Evolutionary conservation across 1,140 invertebrate genomes (phyloP).

Genomic region (Caligus rogercresseyi): DNA sequence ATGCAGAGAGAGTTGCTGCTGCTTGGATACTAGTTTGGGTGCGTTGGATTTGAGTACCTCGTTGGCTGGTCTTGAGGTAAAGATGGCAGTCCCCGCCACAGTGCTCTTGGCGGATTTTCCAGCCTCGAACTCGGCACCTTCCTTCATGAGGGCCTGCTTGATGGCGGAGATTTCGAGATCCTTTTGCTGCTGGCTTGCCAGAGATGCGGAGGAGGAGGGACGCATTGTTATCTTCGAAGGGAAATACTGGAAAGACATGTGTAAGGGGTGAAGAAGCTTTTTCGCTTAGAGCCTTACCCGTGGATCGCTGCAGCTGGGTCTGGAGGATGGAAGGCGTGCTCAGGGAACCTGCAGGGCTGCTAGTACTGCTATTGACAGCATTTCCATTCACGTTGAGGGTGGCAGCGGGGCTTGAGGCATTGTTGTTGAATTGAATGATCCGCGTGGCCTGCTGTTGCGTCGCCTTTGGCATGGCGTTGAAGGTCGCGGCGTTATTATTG

Average conservation of each 20-base stretch:
- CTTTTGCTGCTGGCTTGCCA: background rate
- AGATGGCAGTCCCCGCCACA: background rate
- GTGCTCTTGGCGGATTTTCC: background rate
- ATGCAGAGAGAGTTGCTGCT: background rate
- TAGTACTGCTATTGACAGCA: no score
- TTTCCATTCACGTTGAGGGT: background rate
- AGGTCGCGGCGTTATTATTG: background rate
- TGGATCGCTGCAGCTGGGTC: background rate
- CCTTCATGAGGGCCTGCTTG: constrained; percentile 13
- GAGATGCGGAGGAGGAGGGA: background rate
- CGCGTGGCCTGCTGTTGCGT: background rate
- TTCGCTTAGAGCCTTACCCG: background rate
- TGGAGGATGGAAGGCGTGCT: background rate
- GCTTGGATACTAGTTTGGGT: constrained; percentile 5
- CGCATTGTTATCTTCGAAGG: background rate
- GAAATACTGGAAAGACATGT: background rate
- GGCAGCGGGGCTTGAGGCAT: background rate
- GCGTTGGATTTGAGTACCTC: no score
- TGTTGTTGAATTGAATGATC: background rate
- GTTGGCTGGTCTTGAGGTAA: background rate
- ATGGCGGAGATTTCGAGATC: constrained; percentile 12
- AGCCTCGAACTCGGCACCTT: constrained; percentile 8
- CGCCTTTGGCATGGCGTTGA: background rate
- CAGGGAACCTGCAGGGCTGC: no score
- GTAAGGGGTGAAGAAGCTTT: background rate